A percentile compares a stretch with the other conserved stretches of the same genome.
Conservation (phyloP, 2,797 vertebrate species). For the Malacoctenus gilli region DNA sequence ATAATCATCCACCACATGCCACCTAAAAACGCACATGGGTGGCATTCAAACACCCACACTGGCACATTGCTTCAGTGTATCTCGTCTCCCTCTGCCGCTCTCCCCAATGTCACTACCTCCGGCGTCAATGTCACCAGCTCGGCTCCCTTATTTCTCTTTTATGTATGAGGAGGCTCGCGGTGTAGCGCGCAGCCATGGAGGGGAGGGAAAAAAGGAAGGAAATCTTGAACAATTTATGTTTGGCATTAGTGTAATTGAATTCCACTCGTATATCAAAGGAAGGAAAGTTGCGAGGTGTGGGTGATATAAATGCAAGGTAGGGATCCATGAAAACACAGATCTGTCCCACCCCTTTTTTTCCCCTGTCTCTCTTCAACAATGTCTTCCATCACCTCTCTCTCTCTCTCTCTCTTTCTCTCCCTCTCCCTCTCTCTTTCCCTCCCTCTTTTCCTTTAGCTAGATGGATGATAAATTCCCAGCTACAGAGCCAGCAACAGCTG, state of each 20-base stretch:
- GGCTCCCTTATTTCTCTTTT: conserved; percentile 68
- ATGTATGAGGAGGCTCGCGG: conserved; percentile 56
- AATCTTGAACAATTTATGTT: conserved; percentile 79
- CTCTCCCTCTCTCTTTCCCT: conserved; percentile 61
- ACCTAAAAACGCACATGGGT: conserved; percentile 82
- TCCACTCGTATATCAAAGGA: conserved; percentile 73
- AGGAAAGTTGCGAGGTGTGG: conserved; percentile 62
- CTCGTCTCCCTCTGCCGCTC: conserved; percentile 65
- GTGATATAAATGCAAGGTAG: conserved; percentile 71
- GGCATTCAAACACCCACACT: conserved; percentile 78
- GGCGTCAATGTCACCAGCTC: conserved; percentile 75
- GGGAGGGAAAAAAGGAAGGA: conserved; percentile 34
- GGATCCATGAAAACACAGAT: conserved; percentile 71
- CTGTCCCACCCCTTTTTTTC: conserved; percentile 66
- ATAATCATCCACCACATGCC: conserved; percentile 83
- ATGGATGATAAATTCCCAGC: conserved; percentile 87
- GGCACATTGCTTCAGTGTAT: conserved; percentile 66
- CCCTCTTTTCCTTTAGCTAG: conserved; percentile 76
- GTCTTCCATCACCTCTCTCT: conserved; percentile 65
- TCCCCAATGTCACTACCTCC: conserved; percentile 78
- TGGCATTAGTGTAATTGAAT: conserved; percentile 81
- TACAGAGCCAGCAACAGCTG: conserved; percentile 87
- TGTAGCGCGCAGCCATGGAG: conserved; percentile 8
- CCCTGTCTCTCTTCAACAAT: conserved; percentile 72
- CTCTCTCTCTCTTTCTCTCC: conserved; percentile 64